phyloP scores from a whole-genome alignment of 2,888 invertebrate species.

The Drosophila setosimentum region DNA sequence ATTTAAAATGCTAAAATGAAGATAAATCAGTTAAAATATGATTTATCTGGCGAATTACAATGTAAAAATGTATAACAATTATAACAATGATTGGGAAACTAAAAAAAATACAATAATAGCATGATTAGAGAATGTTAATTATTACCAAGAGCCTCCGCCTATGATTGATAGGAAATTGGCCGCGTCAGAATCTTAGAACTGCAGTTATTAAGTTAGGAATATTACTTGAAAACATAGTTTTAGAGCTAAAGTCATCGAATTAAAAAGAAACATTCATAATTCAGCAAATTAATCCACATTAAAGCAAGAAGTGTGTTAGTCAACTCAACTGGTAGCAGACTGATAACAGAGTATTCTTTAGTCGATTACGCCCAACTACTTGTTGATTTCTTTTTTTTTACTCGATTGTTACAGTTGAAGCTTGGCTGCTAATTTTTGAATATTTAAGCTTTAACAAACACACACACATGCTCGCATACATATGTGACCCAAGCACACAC shows the following conservation, averaged over 20 bases:
- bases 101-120: neutral
- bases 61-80: too few relatives aligned
- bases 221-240: accelerated
- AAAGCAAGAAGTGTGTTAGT: neutral
- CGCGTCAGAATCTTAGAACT: neutral
- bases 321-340: neutral
- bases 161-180: neutral
- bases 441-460: constrained; percentile 55
- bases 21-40: neutral
- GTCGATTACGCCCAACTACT: neutral
- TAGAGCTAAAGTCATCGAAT: accelerated
- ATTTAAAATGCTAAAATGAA: neutral
- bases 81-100: neutral
- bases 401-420: constrained; percentile 44
- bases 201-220: neutral
- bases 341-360: neutral
- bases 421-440: constrained; percentile 30
- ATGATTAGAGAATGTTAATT: too few relatives aligned
- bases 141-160: too few relatives aligned
- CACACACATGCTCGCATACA: constrained; percentile 13
- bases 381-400: constrained; percentile 8
- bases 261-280: neutral
- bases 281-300: neutral
- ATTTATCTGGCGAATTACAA: neutral
- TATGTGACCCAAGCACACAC: constrained; percentile 10